A percentile compares a stretch with the other conserved stretches of the same genome.
These are phyloP conservation scores for Drepana falcataria DNA, from an alignment of 2,888 invertebrate species.

Conservation along the genomic window DNA sequence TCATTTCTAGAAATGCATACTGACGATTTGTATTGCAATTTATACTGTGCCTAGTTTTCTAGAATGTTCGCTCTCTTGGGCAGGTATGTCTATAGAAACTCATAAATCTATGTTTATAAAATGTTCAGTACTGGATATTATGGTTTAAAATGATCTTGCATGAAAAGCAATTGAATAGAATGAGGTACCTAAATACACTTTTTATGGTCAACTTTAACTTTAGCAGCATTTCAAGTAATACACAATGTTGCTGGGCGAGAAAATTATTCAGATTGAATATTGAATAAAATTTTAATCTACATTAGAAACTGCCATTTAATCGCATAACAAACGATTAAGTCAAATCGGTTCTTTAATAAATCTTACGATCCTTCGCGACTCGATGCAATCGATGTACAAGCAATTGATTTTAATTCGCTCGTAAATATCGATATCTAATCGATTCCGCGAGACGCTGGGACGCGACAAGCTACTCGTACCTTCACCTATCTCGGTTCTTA, in stretches of 20 bases:
- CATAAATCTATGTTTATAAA: no score
- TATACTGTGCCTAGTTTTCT: not conserved
- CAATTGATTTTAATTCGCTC: slow-evolving; percentile 69
- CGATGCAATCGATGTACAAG: slow-evolving; percentile 33
- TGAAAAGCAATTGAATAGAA: no score
- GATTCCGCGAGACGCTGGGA: slow-evolving; percentile 44
- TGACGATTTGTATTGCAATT: not conserved
- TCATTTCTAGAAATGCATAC: not conserved
- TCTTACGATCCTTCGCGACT: slow-evolving; percentile 29
- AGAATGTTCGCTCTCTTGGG: not conserved
- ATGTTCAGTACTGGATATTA: no score
- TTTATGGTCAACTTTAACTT: no score
- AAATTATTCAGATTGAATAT: no score
- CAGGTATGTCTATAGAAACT: no score
- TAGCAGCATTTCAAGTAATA: no score
- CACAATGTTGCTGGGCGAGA: no score
- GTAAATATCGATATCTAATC: slow-evolving; percentile 63
- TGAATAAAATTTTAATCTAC: not conserved
- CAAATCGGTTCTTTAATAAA: slow-evolving; percentile 36
- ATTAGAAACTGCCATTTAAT: not conserved
- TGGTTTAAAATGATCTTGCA: no score
- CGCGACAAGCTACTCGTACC: slow-evolving; percentile 22
- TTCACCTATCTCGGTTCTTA: slow-evolving; percentile 6
- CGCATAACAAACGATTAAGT: slow-evolving; percentile 19
- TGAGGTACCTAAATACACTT: no score